Evolutionary conservation across 2,113 vertebrate genomes (phyloP).

Genomic region (Orientallactaga bullata): DNA sequence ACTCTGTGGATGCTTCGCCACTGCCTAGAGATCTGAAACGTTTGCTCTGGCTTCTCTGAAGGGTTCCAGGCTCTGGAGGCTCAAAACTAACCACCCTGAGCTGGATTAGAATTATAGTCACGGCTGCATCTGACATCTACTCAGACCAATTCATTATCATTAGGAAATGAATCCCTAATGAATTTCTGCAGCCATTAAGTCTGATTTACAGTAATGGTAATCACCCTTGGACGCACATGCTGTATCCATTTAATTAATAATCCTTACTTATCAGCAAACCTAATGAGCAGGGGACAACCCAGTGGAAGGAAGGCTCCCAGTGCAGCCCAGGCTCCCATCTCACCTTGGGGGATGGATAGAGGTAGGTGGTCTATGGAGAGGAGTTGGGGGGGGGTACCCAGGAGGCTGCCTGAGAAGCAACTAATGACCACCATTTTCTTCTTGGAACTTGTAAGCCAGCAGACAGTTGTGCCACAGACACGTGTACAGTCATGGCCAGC

Average conservation of each 20-base stretch:
- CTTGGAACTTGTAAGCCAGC: too few relatives aligned
- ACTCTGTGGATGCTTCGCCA: fast-evolving
- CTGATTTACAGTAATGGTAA: slow-evolving; percentile 78
- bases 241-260: slow-evolving; percentile 73
- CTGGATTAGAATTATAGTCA: slow-evolving; percentile 58
- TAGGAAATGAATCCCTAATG: slow-evolving; percentile 77
- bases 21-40: not conserved
- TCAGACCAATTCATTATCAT: slow-evolving; percentile 69
- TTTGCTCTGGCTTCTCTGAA: fast-evolving
- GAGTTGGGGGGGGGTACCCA: not conserved
- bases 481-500: too few relatives aligned
- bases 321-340: not conserved
- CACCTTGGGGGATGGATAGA: not conserved
- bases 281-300: not conserved
- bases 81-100: not conserved
- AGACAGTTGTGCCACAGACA: not conserved
- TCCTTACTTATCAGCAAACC: slow-evolving; percentile 56
- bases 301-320: not conserved
- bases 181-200: slow-evolving; percentile 71
- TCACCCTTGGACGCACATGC: slow-evolving; percentile 46
- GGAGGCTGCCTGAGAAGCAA: fast-evolving
- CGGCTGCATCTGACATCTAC: slow-evolving; percentile 59
- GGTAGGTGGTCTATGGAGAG: too few relatives aligned
- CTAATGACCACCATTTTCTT: fast-evolving
- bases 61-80: fast-evolving